phyloP scores from a whole-genome alignment of 2,797 vertebrate genomes.

The Pseudotriccus pelzelni region DNA sequence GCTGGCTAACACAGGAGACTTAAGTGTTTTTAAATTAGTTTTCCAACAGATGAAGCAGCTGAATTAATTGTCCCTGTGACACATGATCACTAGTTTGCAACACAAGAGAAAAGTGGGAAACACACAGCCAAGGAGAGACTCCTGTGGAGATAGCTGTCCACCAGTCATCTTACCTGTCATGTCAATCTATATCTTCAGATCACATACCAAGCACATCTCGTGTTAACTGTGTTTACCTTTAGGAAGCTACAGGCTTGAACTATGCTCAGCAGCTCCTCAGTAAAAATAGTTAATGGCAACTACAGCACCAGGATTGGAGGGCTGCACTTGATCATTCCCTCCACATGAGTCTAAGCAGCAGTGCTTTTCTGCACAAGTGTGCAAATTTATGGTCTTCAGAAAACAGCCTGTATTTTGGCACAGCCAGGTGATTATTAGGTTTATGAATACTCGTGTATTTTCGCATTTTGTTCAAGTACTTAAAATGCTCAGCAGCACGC shows the following conservation, averaged over 20 bases:
- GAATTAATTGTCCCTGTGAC: neutral
- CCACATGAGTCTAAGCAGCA: fast-evolving
- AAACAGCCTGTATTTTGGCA: neutral
- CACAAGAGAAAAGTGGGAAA: neutral
- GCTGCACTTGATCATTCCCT: neutral
- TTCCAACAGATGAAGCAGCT: neutral
- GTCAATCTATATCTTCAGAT: slow-evolving; percentile 9
- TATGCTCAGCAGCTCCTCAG: neutral
- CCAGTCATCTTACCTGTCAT: neutral
- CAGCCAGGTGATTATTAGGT: neutral
- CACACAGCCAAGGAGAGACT: fast-evolving
- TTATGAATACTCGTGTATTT: neutral
- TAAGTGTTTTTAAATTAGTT: neutral
- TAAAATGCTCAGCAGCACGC: neutral
- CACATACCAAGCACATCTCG: neutral
- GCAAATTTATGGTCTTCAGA: neutral
- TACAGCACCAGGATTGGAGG: neutral
- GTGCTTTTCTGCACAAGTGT: neutral
- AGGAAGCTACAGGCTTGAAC: neutral
- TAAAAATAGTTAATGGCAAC: neutral
- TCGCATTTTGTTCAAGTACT: neutral
- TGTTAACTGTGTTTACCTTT: neutral
- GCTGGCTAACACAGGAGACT: neutral
- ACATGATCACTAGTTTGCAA: neutral
- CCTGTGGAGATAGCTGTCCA: neutral